Evolutionary conservation across 2,113 vertebrate species (phyloP).

Genomic region (Tragelaphus imberbis): DNA sequence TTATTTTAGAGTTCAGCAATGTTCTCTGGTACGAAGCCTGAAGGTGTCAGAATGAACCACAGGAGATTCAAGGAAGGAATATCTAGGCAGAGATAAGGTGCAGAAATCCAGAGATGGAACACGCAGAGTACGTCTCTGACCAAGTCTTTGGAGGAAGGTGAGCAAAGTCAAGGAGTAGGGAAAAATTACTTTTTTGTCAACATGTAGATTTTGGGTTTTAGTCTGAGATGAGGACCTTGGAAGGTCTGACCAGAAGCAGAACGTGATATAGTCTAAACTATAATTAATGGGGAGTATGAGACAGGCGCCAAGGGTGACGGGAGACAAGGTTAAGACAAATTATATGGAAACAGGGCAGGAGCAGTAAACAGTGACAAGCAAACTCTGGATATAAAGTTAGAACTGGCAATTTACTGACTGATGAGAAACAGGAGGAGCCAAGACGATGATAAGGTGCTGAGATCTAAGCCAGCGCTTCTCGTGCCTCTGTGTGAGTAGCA

Average conservation of each 20-base stretch:
- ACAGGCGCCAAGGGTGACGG: not conserved
- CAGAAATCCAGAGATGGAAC: not conserved
- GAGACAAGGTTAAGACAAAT: not conserved
- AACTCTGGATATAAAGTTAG: not conserved
- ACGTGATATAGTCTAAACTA: not conserved
- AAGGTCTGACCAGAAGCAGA: not conserved
- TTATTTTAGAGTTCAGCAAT: not conserved
- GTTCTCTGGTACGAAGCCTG: not conserved
- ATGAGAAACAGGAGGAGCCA: not conserved
- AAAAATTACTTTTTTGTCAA: not conserved
- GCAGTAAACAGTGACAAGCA: not conserved
- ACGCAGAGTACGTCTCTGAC: not conserved
- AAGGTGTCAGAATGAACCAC: not conserved
- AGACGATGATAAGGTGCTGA: not conserved
- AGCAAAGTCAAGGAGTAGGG: not conserved
- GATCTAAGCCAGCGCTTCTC: not conserved
- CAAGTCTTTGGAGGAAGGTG: not conserved
- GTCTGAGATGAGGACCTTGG: not conserved
- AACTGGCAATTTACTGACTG: not conserved
- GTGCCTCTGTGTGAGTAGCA: too few relatives aligned
- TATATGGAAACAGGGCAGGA: not conserved
- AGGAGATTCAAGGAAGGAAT: not conserved
- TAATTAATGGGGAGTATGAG: not conserved
- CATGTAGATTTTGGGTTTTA: not conserved
- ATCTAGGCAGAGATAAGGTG: not conserved